Evolutionary conservation across 2,797 vertebrate genomes (phyloP).

Genomic region (Macrochelys suwanniensis): DNA sequence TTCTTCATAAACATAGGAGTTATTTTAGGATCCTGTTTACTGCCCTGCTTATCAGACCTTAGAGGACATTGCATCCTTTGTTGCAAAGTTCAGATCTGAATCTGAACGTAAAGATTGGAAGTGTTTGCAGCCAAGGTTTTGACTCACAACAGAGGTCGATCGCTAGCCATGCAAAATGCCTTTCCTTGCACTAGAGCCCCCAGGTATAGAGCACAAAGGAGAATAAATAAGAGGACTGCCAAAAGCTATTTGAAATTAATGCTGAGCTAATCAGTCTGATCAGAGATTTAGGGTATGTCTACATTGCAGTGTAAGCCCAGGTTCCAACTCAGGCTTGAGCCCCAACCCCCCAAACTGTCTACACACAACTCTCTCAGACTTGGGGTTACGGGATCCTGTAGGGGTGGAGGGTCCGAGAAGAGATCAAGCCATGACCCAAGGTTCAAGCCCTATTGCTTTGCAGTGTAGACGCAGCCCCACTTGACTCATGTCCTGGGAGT

Average conservation of each 20-base stretch:
- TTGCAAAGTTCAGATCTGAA: background rate
- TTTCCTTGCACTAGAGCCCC: slow-evolving; percentile 10
- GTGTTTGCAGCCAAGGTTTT: slow-evolving; percentile 23
- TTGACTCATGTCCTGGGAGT: background rate
- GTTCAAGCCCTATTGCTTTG: background rate
- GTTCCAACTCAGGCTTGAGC: background rate
- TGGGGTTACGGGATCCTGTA: background rate
- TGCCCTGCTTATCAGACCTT: background rate
- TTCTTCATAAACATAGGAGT: background rate
- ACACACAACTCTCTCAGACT: background rate
- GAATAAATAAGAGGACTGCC: background rate
- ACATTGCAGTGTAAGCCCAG: background rate
- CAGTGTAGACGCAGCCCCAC: background rate
- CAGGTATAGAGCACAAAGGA: background rate
- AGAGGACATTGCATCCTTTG: background rate
- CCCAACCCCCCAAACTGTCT: background rate
- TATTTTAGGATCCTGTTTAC: background rate
- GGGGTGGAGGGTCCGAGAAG: background rate
- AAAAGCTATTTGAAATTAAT: background rate
- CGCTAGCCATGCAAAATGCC: slow-evolving; percentile 37
- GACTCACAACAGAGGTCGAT: slow-evolving; percentile 12
- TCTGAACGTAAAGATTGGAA: slow-evolving; percentile 7
- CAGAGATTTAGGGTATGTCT: background rate
- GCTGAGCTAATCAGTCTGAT: slow-evolving; percentile 4
- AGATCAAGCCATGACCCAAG: background rate